Conservation (phyloP, 2,888 invertebrate species). For the Unio delphinus region DNA sequence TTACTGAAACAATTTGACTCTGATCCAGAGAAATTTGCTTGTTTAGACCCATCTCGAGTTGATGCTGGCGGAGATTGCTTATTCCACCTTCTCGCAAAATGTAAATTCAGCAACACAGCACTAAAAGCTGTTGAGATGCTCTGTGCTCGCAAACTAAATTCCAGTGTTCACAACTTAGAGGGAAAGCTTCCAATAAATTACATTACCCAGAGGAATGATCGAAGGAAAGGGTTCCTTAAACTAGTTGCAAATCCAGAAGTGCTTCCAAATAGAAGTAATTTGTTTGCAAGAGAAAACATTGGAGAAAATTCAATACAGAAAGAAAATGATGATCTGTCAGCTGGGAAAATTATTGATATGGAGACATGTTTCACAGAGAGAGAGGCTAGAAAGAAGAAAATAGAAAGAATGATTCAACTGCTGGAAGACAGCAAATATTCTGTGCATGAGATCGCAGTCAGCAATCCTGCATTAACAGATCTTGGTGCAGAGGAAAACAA, state of each 20-base stretch:
- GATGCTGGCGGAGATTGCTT: conserved; percentile 36
- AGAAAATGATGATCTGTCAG: not conserved
- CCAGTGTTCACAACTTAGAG: conserved; percentile 40
- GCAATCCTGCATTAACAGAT: no score
- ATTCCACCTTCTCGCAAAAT: conserved; percentile 41
- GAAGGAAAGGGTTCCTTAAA: conserved; percentile 38
- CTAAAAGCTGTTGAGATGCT: conserved; percentile 36
- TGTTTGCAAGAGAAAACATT: not conserved
- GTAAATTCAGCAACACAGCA: conserved; percentile 32
- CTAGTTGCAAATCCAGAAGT: conserved; percentile 10
- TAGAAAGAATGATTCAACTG: conserved; percentile 31
- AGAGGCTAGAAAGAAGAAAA: conserved; percentile 27
- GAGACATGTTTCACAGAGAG: conserved; percentile 13
- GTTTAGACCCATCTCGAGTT: conserved; percentile 37
- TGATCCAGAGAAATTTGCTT: conserved; percentile 30
- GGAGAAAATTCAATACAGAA: conserved; percentile 1
- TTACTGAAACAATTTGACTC: conserved; percentile 38
- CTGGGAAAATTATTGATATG: conserved; percentile 8
- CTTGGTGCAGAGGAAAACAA: no score
- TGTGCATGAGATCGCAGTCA: not conserved
- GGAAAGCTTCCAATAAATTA: conserved; percentile 49
- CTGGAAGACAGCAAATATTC: conserved; percentile 30
- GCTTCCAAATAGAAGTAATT: no score
- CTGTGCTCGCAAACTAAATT: conserved; percentile 40
- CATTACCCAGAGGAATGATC: conserved; percentile 43